These are phyloP conservation scores for Artibeus lituratus DNA, from an alignment of 2,797 vertebrate species.

Conservation along the genomic window DNA sequence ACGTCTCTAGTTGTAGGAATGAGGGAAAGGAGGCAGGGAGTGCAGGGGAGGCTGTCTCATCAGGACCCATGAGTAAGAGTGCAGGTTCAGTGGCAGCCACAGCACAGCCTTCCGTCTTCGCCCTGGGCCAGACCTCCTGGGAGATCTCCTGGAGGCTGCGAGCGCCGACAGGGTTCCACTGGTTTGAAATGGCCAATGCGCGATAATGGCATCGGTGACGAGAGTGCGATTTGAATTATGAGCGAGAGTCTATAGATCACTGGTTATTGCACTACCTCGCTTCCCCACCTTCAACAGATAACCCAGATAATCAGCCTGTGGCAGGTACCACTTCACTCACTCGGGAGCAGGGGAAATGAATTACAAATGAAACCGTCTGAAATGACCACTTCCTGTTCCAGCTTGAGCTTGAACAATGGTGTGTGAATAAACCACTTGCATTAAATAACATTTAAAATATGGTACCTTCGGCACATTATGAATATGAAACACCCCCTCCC, in stretches of 20 bases:
- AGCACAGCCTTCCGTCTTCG: neutral
- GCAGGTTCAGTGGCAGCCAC: neutral
- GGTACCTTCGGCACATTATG: neutral
- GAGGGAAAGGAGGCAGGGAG: neutral
- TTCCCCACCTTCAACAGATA: neutral
- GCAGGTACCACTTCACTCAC: neutral
- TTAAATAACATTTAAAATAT: conserved; percentile 8
- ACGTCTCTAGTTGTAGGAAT: neutral
- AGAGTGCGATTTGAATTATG: neutral
- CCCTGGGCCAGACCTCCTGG: neutral
- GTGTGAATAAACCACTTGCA: neutral
- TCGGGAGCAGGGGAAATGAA: neutral
- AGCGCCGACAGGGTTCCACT: neutral
- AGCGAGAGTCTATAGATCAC: neutral
- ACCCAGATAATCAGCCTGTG: neutral
- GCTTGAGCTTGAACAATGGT: neutral
- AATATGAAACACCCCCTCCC: neutral
- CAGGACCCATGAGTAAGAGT: neutral
- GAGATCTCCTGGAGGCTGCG: neutral
- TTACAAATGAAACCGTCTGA: conserved; percentile 5
- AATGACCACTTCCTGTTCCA: neutral
- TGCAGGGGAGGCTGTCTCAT: neutral
- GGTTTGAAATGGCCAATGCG: neutral
- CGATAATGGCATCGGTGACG: neutral
- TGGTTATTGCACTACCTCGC: neutral